These are phyloP conservation scores for Oligia fasciuncula DNA, from an alignment of 2,888 invertebrate species.

Conservation along the genomic window DNA sequence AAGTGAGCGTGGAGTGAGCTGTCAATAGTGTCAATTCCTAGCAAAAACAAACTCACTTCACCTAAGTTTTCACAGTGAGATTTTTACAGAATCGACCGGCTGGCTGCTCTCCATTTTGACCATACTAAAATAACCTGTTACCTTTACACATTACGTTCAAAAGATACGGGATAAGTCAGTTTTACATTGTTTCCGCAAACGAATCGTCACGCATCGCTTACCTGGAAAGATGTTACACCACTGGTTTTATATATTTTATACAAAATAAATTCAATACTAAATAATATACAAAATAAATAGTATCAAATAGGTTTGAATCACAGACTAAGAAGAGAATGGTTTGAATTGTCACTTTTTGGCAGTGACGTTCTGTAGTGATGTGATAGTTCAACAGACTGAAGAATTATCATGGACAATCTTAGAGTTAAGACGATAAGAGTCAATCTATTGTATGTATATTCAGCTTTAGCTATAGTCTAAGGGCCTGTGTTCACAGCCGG, in stretches of 20 bases:
- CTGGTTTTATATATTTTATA: background rate
- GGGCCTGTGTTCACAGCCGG: background rate
- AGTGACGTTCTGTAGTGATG: constrained; percentile 1
- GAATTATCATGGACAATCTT: constrained; percentile 10
- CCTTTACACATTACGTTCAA: background rate
- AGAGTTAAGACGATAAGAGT: background rate
- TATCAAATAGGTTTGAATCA: constrained; percentile 3
- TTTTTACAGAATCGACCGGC: too few relatives aligned
- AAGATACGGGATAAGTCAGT: background rate
- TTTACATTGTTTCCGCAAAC: background rate
- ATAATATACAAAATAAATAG: background rate
- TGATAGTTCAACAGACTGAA: background rate
- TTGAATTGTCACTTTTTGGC: constrained; percentile 32
- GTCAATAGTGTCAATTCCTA: too few relatives aligned
- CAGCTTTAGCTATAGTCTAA: background rate
- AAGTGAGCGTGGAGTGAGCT: too few relatives aligned
- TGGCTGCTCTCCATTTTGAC: background rate
- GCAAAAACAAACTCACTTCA: too few relatives aligned
- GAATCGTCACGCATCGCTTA: background rate
- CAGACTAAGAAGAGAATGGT: too few relatives aligned
- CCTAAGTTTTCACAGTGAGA: too few relatives aligned
- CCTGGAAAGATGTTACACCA: background rate
- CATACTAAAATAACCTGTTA: background rate
- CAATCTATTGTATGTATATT: background rate
- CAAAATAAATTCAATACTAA: constrained; percentile 7